Evolutionary conservation across 2,797 vertebrate species (phyloP), one percentile per base, ranked within the genome.

Genomic region (Scarus forsteni): DNA sequence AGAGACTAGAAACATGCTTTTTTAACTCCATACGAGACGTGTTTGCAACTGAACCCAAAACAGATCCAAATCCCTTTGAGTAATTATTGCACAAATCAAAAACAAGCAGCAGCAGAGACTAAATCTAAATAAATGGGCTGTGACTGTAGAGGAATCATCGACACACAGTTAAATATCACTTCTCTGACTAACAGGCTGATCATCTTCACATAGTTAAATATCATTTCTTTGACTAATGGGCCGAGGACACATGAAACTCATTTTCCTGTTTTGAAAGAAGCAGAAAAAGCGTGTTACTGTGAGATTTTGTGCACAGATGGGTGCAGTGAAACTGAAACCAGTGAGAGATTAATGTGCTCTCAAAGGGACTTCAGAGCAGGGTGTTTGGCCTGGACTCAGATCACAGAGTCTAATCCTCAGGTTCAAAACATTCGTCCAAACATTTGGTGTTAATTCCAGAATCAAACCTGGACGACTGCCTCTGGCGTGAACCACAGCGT

Each of bases 391-490:
- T 55, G 58, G 48, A 62, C 38, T 40, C 27, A 50, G 19, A 52
- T 45, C 60, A 66, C 13, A 53, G 15, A 15, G 9, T 49, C 11
- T 51, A 14, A 15, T 42, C 19, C 14, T 12, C 38, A 39, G 15
- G 14, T 38, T 15, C n/a, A n/a, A n/a, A n/a, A n/a, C n/a, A n/a
- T 3, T 36, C 58, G 7, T 39, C 27, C 70, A 56, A 12, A 65
- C 68, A 70, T 66, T 60, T 64, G 55, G 45, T 42, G 62, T 73
- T 70, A 39, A 63, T 57, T 69, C 36, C 51, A 64, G 7, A 18
- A 62, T 10, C 57, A 60, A 66, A 9, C 13, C 12, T 66, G 10
- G 38, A 14, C 52, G 1, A 11, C 8, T 19, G 48, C 3, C 10
- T 12, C 16, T 13, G 12, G 50, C 18, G 49, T 12, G 60, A 57